Base-by-base conservation (phyloP, 2,888 invertebrate genomes). In the Heliothis peltigera region DNA sequence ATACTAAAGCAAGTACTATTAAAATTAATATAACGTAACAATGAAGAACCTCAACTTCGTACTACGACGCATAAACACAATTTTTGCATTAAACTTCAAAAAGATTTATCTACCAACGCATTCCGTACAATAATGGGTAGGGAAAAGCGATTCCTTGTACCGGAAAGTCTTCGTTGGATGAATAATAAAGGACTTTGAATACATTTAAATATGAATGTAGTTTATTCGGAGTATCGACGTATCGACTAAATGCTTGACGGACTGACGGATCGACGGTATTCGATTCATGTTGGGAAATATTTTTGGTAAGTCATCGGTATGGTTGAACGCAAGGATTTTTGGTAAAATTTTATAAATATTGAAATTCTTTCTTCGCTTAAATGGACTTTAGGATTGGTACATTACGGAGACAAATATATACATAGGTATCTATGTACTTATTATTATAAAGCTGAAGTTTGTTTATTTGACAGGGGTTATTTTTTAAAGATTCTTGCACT, bases 61-160 rank as follows among this genome's bases (percentile, higher is more conserved):
- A 15, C 54, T 69, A 65, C 55, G 66, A 65, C 77, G 63, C 76
- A 77, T 77, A 80, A 84, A 89, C 89, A 89, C 83, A 84, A 83
- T 87, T 88, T 86, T 84, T 83, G 79, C 89, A 89, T 88, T 88
- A 85, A 86, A 87, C 81, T 85, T 84, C 66, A 72, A 83, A 83
- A 83, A 86, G 82, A 86, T 89, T 88, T 86, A 85, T 86, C 77
- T 85, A 74, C 73, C 57, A 63, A 80, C 83, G 75, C 82, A 83
- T 87, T 85, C 73, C 64, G 67, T 81, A 83, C 72, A 81, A 84
- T 85, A 87, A 87, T 82, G 81, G 83, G 76, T 81, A 83, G 83
- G 81, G 82, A 87, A 89, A 89, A 88, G 88, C 80, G 75, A 84
- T 84, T 80, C 76, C 83, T 79, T 85, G 87, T 87, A 74, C 70